Evolutionary conservation across 53 echinoderm and acorn worm genomes (phyloP).

Genomic region (Echinarachnius parma): DNA sequence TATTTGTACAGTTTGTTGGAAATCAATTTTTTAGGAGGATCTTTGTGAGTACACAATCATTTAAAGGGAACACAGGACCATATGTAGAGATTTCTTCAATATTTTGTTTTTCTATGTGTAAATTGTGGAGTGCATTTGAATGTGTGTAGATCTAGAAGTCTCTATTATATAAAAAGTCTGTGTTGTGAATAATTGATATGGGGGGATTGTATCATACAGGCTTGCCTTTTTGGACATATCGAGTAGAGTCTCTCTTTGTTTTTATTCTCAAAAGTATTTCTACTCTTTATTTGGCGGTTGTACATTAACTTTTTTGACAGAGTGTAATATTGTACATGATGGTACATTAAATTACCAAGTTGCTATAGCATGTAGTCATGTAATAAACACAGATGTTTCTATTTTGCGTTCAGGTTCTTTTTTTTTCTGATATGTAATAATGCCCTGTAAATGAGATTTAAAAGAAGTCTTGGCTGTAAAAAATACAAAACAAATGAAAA

Average conservation of each 20-base stretch:
- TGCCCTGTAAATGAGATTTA: constrained; percentile 51
- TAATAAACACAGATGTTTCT: constrained; percentile 37
- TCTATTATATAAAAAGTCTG: constrained; percentile 29
- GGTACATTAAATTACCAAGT: constrained; percentile 27
- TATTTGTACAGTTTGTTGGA: constrained; percentile 13
- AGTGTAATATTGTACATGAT: constrained; percentile 43
- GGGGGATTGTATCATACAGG: constrained; percentile 3
- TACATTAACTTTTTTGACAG: constrained; percentile 39
- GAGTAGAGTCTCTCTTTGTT: constrained; percentile 6
- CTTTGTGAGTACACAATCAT: neutral
- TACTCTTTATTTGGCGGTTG: constrained; percentile 33
- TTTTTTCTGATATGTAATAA: constrained; percentile 51
- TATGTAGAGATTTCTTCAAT: constrained; percentile 2
- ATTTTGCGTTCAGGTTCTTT: constrained; percentile 48
- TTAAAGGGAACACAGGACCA: neutral
- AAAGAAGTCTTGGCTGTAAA: constrained; percentile 50
- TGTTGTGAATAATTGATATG: constrained; percentile 22
- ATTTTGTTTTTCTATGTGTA: constrained; percentile 12
- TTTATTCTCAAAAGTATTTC: constrained; percentile 9
- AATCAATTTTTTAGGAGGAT: neutral
- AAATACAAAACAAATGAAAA: neutral
- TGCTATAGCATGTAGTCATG: constrained; percentile 34
- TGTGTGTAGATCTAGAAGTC: constrained; percentile 47
- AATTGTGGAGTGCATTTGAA: constrained; percentile 44
- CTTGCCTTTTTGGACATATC: constrained; percentile 21